Evolutionary conservation across 2,888 invertebrate genomes (phyloP).

Genomic region (Heliconius ethilla): DNA sequence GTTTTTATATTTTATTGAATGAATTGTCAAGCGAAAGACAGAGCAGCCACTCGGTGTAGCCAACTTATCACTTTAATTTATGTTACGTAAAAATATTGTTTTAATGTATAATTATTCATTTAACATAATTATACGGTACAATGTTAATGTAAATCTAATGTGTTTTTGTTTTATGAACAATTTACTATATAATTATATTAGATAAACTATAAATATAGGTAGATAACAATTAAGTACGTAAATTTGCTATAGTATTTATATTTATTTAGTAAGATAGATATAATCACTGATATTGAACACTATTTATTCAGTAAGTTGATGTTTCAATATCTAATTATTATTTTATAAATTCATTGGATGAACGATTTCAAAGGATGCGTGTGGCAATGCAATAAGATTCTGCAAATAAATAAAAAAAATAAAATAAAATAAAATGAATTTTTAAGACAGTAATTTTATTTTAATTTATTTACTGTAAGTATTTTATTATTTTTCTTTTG

Average conservation of each 20-base stretch:
- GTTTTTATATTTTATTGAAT: conserved; percentile 61
- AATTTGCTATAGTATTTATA: no score
- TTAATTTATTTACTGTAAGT: no score
- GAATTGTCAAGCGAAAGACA: conserved; percentile 50
- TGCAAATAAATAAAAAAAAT: no score
- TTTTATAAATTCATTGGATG: no score
- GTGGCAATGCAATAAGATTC: no score
- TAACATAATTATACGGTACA: background rate
- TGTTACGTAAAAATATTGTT: background rate
- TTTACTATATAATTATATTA: background rate
- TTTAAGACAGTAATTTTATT: no score
- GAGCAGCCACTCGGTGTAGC: conserved; percentile 42
- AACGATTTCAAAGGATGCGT: no score
- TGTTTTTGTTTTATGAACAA: background rate
- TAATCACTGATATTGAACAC: no score
- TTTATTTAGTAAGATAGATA: no score
- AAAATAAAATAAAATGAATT: no score
- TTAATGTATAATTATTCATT: background rate
- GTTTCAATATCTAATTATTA: no score
- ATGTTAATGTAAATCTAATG: background rate
- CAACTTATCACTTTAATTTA: conserved; percentile 34
- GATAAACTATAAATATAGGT: background rate
- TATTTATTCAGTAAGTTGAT: no score
- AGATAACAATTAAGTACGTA: background rate
- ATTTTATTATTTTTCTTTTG: background rate